phyloP scores from a whole-genome alignment of 2,888 invertebrate species.

The Argyra leucocephala region DNA sequence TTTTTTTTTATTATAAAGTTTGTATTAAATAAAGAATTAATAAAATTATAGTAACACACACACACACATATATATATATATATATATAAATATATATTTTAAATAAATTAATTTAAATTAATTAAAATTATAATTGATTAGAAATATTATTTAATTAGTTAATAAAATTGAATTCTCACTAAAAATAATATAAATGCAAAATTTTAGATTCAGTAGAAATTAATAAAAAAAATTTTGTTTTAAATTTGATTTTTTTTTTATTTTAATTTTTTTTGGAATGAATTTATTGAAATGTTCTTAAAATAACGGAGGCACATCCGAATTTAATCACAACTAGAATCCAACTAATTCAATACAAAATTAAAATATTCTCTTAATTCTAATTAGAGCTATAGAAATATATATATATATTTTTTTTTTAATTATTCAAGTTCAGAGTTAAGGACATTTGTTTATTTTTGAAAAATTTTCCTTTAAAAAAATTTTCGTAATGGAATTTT shows the following conservation, averaged over 20 bases:
- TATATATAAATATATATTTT: not conserved
- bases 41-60: too few species aligned
- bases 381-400: not conserved
- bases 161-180: too few species aligned
- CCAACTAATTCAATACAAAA: not conserved
- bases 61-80: too few species aligned
- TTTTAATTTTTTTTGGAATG: not conserved
- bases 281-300: not conserved
- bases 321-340: not conserved
- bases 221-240: not conserved
- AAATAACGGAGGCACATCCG: not conserved
- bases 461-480: not conserved
- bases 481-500: too few species aligned
- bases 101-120: too few species aligned
- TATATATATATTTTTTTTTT: too few species aligned
- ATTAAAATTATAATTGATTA: too few species aligned
- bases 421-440: not conserved
- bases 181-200: not conserved
- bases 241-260: not conserved
- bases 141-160: too few species aligned
- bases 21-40: not conserved
- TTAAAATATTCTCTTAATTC: not conserved
- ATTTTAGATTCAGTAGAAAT: not conserved
- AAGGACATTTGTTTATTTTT: not conserved
- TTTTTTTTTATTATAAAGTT: not conserved